Evolutionary conservation across 1,140 invertebrate genomes (phyloP), one percentile per base, ranked within the genome.

Genomic region (Globodera rostochiensis): DNA sequence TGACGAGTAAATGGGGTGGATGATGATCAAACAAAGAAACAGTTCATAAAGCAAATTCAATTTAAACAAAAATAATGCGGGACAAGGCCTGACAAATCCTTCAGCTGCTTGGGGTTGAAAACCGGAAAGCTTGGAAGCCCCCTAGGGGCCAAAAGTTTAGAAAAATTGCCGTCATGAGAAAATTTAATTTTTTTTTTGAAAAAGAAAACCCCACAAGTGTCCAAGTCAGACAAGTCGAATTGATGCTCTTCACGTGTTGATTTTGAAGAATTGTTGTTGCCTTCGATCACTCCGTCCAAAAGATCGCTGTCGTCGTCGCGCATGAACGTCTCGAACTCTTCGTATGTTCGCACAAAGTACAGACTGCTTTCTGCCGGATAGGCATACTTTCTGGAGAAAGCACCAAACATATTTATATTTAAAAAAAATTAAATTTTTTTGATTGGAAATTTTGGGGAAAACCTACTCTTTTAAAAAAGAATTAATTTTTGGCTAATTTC

Each of bases 301-400:
- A 21, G 6, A 19, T 57, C 50, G 13, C 6, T 15, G 21, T 6
- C 60, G 9, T 70, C 45, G 11, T 36, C 77, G 13, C 47, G n/a
- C 21, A 49, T 19, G n/a, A 69, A 4, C 21, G 74, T 49, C 36
- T 76, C 74, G 64, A 76, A 78, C n/a, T 60, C 77, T 69, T 78
- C 77, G 47, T 47, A 78, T 15, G 77, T 49, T 11, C 77, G 66
- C 19, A 78, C 77, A 78, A 78, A 78, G 50, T 78, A 78, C 47
- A 78, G 25, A 70, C 57, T 78, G 70, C 77, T 78, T 21, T 78
- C 77, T 36, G 64, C 5, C 70, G 77, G 77, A 70, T 78, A 78
- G 70, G 77, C 77, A 69, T 71, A 69, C 47, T 66, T 45, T n/a
- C 77, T 78, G 46, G 36, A 70, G n/a, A 67, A 77, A 67, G 36